Conservation (phyloP, 2,113 vertebrate species). For the Morone saxatilis region DNA sequence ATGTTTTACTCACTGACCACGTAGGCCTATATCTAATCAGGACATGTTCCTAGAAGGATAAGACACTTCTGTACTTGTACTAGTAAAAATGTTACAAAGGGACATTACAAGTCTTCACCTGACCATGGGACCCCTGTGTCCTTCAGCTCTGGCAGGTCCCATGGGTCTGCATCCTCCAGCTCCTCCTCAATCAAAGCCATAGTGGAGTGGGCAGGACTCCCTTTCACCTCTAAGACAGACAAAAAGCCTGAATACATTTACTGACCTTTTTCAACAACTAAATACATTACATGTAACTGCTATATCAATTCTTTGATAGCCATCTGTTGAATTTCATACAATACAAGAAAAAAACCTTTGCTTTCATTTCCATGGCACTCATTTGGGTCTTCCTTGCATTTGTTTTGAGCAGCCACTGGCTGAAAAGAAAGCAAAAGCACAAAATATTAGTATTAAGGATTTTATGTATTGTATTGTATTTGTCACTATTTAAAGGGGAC, state of each 20-base stretch:
- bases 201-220: conserved; percentile 82
- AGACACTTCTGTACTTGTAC: not conserved
- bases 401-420: conserved; percentile 86
- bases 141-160: conserved; percentile 88
- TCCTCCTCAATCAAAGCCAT: conserved; percentile 83
- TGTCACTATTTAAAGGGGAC: not conserved
- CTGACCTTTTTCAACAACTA: not conserved
- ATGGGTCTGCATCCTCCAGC: conserved; percentile 80
- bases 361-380: conserved; percentile 70
- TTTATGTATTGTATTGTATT: not conserved
- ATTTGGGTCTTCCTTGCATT: conserved; percentile 78
- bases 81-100: not conserved
- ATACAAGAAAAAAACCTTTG: conserved; percentile 55
- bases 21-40: conserved; percentile 26
- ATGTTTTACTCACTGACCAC: conserved; percentile 4
- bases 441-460: not conserved
- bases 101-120: conserved; percentile 79
- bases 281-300: not conserved
- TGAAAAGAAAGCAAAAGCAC: conserved; percentile 42
- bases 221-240: conserved; percentile 46
- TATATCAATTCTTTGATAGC: not conserved
- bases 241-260: not conserved
- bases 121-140: conserved; percentile 90
- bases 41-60: conserved; percentile 10
- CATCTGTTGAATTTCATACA: not conserved